phyloP scores from a whole-genome alignment of 2,888 invertebrate genomes.

The Pantelozetes paolii region DNA sequence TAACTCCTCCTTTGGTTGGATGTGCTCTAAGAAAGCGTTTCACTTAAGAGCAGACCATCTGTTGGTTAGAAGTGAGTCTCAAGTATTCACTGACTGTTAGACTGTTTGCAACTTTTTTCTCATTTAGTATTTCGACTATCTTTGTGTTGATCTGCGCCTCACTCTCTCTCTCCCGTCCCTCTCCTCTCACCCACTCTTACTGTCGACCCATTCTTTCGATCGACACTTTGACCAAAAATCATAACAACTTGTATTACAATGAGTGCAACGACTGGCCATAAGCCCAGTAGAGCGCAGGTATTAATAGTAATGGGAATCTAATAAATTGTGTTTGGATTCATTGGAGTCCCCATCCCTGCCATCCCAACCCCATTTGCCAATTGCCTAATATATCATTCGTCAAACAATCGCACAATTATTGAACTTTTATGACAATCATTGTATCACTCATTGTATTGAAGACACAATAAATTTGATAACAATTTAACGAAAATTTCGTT shows the following conservation, averaged over 20 bases:
- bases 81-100: not conserved
- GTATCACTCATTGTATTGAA: not conserved
- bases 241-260: conserved; percentile 30
- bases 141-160: conserved; percentile 25
- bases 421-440: not conserved
- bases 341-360: not conserved
- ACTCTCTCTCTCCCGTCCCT: conserved; percentile 26
- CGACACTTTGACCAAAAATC: conserved; percentile 27
- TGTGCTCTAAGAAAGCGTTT: conserved; percentile 6
- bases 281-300: not conserved
- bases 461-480: not conserved
- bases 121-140: not conserved
- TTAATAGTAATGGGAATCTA: conserved; percentile 3
- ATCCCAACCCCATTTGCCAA: not conserved
- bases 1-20: conserved; percentile 20
- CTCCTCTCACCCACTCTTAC: conserved; percentile 31
- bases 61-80: conserved; percentile 30
- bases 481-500: not conserved
- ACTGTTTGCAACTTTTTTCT: conserved; percentile 19
- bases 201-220: conserved; percentile 10
- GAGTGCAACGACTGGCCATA: conserved; percentile 2
- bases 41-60: conserved; percentile 22
- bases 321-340: not conserved
- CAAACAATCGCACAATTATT: conserved; percentile 13
- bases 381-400: conserved; percentile 7